Conservation (phyloP, 2,888 invertebrate genomes). For the Orthosia gothica region DNA sequence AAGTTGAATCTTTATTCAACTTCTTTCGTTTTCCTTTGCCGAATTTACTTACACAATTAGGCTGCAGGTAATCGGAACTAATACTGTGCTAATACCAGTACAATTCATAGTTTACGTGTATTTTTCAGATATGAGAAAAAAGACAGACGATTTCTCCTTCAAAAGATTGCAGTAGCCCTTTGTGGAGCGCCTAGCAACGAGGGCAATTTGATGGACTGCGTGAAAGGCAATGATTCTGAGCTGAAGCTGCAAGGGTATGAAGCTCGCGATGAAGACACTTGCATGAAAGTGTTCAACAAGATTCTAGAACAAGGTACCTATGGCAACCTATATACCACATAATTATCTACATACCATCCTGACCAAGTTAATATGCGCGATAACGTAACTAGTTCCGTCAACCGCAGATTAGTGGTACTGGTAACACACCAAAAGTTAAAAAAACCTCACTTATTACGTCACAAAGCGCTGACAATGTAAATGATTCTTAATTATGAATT, state of each 20-base stretch:
- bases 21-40: no score
- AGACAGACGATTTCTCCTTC: slow-evolving; percentile 68
- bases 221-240: slow-evolving; percentile 4
- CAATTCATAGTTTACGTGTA: background rate
- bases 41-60: no score
- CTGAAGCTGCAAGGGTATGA: slow-evolving; percentile 71
- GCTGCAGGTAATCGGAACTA: background rate
- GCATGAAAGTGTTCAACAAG: slow-evolving; percentile 70
- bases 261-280: slow-evolving; percentile 64
- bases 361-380: no score
- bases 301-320: slow-evolving; percentile 68
- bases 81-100: background rate
- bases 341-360: no score
- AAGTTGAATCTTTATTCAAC: no score
- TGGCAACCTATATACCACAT: no score
- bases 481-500: no score
- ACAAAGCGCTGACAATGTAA: no score
- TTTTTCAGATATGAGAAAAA: slow-evolving; percentile 65
- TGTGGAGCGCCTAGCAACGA: slow-evolving; percentile 69
- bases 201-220: slow-evolving; percentile 60
- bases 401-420: no score
- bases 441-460: no score
- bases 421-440: no score
- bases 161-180: slow-evolving; percentile 71
- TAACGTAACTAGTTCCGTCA: no score